These are phyloP conservation scores for Paramuricea clavata DNA, from an alignment of 92 coral and sea anemone genomes.

Conservation along the genomic window DNA sequence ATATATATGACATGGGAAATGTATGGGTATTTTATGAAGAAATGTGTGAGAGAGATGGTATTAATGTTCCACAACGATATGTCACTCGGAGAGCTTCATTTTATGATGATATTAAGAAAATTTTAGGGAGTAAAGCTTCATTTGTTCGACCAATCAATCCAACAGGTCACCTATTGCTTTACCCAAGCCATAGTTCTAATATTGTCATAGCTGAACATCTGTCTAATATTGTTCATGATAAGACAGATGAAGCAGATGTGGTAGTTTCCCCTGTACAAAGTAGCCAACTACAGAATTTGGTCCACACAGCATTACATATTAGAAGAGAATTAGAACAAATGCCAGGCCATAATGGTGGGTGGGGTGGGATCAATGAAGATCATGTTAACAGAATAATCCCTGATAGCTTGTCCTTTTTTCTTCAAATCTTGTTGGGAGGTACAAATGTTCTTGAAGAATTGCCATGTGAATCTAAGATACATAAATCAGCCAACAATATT, in stretches of 20 bases:
- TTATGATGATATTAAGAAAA: conserved; percentile 27
- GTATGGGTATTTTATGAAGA: conserved; percentile 6
- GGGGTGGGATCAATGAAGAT: conserved; percentile 35
- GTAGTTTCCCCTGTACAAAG: background rate
- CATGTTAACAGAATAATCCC: conserved; percentile 58
- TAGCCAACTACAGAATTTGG: conserved; percentile 19
- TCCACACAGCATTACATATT: conserved; percentile 61
- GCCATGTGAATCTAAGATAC: too few relatives aligned
- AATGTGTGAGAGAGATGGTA: background rate
- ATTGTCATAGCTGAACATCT: background rate
- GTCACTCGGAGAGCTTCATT: background rate
- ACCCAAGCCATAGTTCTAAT: conserved; percentile 11
- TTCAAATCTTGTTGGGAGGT: conserved; percentile 52
- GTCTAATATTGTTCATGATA: background rate
- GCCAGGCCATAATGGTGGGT: conserved; percentile 50
- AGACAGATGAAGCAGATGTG: background rate
- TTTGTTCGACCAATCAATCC: conserved; percentile 8
- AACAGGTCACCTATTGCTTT: background rate
- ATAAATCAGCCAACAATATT: conserved; percentile 38
- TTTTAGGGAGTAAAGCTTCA: background rate
- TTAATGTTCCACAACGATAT: background rate
- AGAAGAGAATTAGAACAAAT: conserved; percentile 39
- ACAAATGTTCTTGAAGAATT: background rate
- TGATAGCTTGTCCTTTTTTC: conserved; percentile 63
- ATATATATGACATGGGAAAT: conserved; percentile 24